Percentiles rank a stretch among this genome's conserved stretches.
Conservation (phyloP, 2,888 invertebrate species). For the Dinocampus coccinellae region DNA sequence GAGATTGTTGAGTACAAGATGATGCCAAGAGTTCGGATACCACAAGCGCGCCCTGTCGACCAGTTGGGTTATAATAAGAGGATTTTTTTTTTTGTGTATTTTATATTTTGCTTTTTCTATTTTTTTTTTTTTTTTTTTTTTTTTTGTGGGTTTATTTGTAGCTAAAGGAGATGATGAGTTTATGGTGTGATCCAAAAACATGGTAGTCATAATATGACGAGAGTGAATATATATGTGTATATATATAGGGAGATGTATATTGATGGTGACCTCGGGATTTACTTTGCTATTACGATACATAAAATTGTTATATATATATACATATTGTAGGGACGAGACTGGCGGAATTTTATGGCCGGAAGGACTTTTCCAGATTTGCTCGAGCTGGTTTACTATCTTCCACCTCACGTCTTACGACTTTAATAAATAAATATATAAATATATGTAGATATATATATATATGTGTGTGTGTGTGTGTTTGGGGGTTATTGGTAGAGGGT, state of each 20-base stretch:
- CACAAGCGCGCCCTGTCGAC: background rate
- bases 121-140: background rate
- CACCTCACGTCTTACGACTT: constrained; percentile 28
- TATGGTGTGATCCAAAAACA: constrained; percentile 3
- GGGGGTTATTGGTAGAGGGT: background rate
- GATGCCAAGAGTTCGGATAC: background rate
- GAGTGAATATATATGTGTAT: background rate
- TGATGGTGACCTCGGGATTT: constrained; percentile 11
- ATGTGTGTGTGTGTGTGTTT: background rate
- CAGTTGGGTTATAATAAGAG: background rate
- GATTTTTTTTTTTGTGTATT: background rate
- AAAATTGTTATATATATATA: constrained; percentile 16
- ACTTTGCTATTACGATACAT: background rate
- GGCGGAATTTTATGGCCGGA: constrained; percentile 29
- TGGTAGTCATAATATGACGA: background rate
- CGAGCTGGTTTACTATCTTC: constrained; percentile 26
- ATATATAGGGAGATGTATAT: background rate
- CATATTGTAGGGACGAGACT: constrained; percentile 33
- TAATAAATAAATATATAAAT: constrained; percentile 16
- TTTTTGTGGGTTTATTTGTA: background rate
- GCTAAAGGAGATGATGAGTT: background rate
- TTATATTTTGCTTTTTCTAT: background rate
- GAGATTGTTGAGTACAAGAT: constrained; percentile 10
- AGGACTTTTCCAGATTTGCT: constrained; percentile 39
- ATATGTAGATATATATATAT: background rate